Percentiles rank a stretch among this genome's conserved stretches.
These are phyloP conservation scores for Muscicapa adusta DNA, from an alignment of 2,113 vertebrate species.

Conservation along the genomic window DNA sequence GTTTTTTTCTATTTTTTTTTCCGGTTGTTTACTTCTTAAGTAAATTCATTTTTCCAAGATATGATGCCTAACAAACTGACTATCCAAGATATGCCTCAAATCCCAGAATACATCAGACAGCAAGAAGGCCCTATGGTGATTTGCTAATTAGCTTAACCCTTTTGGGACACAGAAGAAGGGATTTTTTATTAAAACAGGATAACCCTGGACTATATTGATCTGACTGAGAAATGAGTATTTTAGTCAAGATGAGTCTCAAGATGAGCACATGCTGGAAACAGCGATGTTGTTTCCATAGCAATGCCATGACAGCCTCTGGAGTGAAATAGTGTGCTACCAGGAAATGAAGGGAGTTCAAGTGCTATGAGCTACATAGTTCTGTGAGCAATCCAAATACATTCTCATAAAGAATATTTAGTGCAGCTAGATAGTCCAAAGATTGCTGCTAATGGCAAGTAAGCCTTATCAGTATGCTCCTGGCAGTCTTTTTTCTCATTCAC, in stretches of 20 bases:
- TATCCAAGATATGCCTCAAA: constrained; percentile 21
- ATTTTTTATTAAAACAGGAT: constrained; percentile 58
- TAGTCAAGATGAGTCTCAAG: constrained; percentile 39
- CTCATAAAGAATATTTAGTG: constrained; percentile 61
- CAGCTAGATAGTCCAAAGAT: constrained; percentile 40
- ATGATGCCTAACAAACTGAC: neutral
- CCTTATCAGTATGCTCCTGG: constrained; percentile 44
- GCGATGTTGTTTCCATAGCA: constrained; percentile 58
- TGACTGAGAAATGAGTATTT: constrained; percentile 39
- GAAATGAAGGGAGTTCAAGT: constrained; percentile 58
- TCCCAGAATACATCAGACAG: constrained; percentile 29
- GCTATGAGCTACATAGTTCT: constrained; percentile 21
- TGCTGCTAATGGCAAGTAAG: neutral
- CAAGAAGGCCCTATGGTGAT: constrained; percentile 34
- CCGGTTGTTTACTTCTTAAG: neutral
- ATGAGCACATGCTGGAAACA: constrained; percentile 25
- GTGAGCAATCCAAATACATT: constrained; percentile 41
- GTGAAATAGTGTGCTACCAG: constrained; percentile 46
- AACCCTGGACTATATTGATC: constrained; percentile 46
- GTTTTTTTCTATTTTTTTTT: neutral
- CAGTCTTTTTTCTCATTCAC: constrained; percentile 11
- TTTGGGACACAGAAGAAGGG: constrained; percentile 24
- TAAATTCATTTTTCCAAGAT: constrained; percentile 13
- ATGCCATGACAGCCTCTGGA: constrained; percentile 41
- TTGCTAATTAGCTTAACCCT: constrained; percentile 57